Conservation (phyloP, 2,888 invertebrate species). For the Athripsodes cinereus region DNA sequence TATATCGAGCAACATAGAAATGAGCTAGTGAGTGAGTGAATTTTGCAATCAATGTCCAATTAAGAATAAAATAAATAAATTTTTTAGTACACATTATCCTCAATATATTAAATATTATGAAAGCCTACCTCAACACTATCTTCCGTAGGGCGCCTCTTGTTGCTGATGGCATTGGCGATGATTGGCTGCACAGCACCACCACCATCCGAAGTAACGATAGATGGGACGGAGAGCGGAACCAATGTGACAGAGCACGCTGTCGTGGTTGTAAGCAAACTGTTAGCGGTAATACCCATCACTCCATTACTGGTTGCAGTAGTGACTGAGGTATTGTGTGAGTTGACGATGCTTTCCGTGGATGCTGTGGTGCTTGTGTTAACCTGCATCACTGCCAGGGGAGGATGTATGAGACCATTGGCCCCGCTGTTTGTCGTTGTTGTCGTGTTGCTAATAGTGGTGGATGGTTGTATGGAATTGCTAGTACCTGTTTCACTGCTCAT, state of each 20-base stretch:
- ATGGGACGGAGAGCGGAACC: conserved; percentile 41
- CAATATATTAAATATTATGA: background rate
- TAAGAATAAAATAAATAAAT: too few species aligned
- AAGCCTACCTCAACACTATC: conserved; percentile 28
- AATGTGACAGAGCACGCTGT: conserved; percentile 30
- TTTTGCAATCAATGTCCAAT: too few species aligned
- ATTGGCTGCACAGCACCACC: conserved; percentile 1
- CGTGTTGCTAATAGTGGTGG: too few species aligned
- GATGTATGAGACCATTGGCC: conserved; percentile 9
- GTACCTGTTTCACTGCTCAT: conserved; percentile 33
- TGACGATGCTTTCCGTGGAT: conserved; percentile 17
- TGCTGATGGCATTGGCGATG: conserved; percentile 10
- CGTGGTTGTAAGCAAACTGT: background rate
- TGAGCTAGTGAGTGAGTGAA: too few species aligned
- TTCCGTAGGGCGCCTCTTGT: conserved; percentile 23
- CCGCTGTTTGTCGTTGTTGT: conserved; percentile 9
- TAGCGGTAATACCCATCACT: conserved; percentile 26
- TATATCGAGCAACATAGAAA: too few species aligned
- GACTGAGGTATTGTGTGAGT: conserved; percentile 29
- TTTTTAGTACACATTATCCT: too few species aligned
- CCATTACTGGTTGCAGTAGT: conserved; percentile 14
- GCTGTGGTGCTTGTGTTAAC: conserved; percentile 28
- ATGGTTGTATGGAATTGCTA: background rate
- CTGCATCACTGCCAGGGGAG: conserved; percentile 23
- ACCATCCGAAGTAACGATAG: conserved; percentile 27